Conservation (phyloP, 2,113 vertebrate species). For the Aramus guarauna region DNA sequence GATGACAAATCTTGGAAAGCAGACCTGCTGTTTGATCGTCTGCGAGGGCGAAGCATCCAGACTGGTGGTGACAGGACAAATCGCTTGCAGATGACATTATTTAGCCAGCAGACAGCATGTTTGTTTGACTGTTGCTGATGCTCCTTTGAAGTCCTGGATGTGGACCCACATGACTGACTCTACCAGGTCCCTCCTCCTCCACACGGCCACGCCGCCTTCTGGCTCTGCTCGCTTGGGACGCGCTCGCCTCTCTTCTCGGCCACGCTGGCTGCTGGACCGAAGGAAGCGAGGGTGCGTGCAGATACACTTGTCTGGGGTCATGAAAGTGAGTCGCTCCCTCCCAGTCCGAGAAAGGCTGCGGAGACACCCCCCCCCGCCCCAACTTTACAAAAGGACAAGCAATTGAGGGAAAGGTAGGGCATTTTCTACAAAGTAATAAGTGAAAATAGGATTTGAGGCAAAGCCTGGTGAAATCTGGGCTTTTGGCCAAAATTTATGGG, state of each 20-base stretch:
- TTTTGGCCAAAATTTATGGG: not conserved
- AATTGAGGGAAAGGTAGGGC: not conserved
- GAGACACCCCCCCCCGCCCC: too few relatives aligned
- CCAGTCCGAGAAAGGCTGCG: not conserved
- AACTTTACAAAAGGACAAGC: not conserved
- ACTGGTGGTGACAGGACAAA: conserved; percentile 27
- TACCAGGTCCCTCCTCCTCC: not conserved
- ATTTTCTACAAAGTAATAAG: not conserved
- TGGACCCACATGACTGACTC: not conserved
- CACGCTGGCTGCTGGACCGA: not conserved
- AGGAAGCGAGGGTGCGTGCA: not conserved
- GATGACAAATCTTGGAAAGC: conserved; percentile 55
- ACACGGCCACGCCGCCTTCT: rapidly evolving
- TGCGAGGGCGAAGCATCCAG: not conserved
- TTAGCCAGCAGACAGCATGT: conserved; percentile 11
- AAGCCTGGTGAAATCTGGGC: not conserved
- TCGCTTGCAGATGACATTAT: conserved; percentile 6
- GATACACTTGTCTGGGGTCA: not conserved
- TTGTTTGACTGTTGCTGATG: conserved; percentile 40
- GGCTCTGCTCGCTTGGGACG: not conserved
- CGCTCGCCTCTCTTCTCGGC: not conserved
- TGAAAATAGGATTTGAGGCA: not conserved
- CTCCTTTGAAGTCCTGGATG: not conserved
- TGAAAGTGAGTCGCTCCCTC: rapidly evolving
- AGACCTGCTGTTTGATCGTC: conserved; percentile 45